Percentiles rank a stretch among this genome's conserved stretches.
These are phyloP conservation scores for Slavum lentiscoides DNA, from an alignment of 2,888 invertebrate species.

Conservation along the genomic window DNA sequence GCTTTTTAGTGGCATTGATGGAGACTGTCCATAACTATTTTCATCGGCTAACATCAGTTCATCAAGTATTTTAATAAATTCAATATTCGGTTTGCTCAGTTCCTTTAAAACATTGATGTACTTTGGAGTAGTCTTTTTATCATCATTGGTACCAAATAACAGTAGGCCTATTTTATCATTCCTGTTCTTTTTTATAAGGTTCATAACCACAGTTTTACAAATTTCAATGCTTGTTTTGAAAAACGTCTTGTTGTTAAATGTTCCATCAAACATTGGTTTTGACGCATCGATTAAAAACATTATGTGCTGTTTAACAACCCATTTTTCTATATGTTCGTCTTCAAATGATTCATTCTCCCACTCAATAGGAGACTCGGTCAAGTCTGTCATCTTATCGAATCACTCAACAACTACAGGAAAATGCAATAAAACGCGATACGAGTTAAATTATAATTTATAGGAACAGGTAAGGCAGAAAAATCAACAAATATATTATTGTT, in stretches of 20 bases:
- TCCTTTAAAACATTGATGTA: constrained; percentile 24
- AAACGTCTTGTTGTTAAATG: constrained; percentile 1
- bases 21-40: constrained; percentile 13
- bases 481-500: too few relatives aligned
- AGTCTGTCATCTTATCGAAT: constrained; percentile 1
- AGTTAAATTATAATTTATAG: background rate
- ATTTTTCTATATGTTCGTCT: constrained; percentile 14
- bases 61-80: constrained; percentile 34
- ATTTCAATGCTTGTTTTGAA: constrained; percentile 22
- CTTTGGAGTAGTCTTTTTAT: constrained; percentile 29
- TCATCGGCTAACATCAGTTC: background rate
- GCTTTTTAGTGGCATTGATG: constrained; percentile 37
- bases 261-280: constrained; percentile 23
- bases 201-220: constrained; percentile 18
- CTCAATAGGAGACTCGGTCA: constrained; percentile 21
- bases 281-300: constrained; percentile 40
- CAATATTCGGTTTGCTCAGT: constrained; percentile 8
- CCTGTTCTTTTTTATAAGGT: constrained; percentile 19
- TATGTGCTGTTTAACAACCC: constrained; percentile 35
- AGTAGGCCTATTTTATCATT: constrained; percentile 49
- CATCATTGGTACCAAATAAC: constrained; percentile 37
- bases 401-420: background rate
- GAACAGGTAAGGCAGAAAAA: too few relatives aligned
- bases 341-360: constrained; percentile 24
- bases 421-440: background rate